Base-by-base conservation (phyloP, 2,888 invertebrate genomes). In the Lottia scabra region DNA sequence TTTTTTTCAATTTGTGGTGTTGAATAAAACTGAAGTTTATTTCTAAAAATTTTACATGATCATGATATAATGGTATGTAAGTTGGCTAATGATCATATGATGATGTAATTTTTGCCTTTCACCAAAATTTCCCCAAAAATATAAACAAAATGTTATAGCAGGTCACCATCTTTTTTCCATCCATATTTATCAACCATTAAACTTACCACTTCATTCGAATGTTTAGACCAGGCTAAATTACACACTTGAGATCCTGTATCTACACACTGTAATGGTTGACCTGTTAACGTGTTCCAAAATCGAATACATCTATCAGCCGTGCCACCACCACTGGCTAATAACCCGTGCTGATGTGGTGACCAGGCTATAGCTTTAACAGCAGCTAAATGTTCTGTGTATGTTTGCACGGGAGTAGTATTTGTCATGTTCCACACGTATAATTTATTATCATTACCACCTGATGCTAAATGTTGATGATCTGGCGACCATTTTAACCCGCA, bases 401-500 rank as follows among this genome's bases (percentile, higher is more conserved):
- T 97, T 90, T 99, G 98, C 70, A 98, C 95, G 0, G 98, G 98
- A 13, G 80, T 81, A 27, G 81, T 75, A 75, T 82, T 85, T 27
- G 83, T 85, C 92, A 95, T 92, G 87, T 93, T 93, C 97, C 97
- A 98, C 10, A 98, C 96, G 90, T 96, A 95, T 68, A 98, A 92
- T 85, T 96, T 94, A 91, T 98, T 98, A 90, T 99, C 99, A 90
- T 99, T 99, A 70, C 99, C 99, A 46, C 99, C 99, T 46, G 98
- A 98, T 0, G 99, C 99, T 71, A 99, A 91, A 88, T 96, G 96
- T 90, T 97, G 96, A 82, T 96, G 96, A 90, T 99, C 99, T 1
- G 98, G 97, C 1, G 98, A 99, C 98, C 98, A 99, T 89, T 98
- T 98, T 66, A 99, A 91, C 0, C 99, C 99, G 91, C 99, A 99